phyloP scores from a whole-genome alignment of 2,113 vertebrate species.

The Psilopsiagon aurifrons region DNA sequence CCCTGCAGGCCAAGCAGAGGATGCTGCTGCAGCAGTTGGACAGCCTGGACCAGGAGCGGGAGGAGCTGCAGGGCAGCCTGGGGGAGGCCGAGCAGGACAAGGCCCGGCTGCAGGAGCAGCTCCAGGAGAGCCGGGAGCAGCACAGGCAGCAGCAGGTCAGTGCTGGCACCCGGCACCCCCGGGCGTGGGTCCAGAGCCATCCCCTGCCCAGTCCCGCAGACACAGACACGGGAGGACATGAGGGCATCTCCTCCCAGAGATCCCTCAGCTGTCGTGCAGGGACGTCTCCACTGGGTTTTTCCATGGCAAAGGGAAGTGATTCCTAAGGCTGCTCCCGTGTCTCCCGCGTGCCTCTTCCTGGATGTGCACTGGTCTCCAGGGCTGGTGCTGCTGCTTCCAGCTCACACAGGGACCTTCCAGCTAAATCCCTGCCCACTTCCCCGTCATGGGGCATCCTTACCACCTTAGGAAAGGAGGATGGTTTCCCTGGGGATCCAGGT shows the following conservation, averaged over 20 bases:
- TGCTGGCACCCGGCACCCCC: background rate
- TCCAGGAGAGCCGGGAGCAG: constrained; percentile 63
- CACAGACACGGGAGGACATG: rapidly evolving
- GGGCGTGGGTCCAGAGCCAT: background rate
- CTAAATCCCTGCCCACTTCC: background rate
- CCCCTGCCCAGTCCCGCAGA: rapidly evolving
- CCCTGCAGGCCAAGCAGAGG: constrained; percentile 86
- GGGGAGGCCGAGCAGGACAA: constrained; percentile 74
- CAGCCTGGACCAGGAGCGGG: constrained; percentile 81
- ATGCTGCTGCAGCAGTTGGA: constrained; percentile 83
- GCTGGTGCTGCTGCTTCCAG: background rate
- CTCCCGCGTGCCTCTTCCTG: background rate
- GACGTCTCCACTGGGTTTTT: background rate
- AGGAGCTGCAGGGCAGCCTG: constrained; percentile 80
- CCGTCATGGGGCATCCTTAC: background rate
- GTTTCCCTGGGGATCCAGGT: background rate
- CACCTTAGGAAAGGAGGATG: background rate
- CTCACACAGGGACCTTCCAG: background rate
- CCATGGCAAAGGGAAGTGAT: background rate
- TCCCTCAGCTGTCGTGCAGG: background rate
- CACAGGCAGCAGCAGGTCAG: constrained; percentile 80
- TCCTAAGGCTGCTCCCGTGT: background rate
- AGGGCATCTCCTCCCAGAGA: rapidly evolving
- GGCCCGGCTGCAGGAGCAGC: constrained; percentile 31
- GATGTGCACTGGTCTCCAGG: rapidly evolving